Evolutionary conservation across 1,140 invertebrate genomes (phyloP), one percentile per base, ranked within the genome.

Genomic region (Potamilus streckersoni): DNA sequence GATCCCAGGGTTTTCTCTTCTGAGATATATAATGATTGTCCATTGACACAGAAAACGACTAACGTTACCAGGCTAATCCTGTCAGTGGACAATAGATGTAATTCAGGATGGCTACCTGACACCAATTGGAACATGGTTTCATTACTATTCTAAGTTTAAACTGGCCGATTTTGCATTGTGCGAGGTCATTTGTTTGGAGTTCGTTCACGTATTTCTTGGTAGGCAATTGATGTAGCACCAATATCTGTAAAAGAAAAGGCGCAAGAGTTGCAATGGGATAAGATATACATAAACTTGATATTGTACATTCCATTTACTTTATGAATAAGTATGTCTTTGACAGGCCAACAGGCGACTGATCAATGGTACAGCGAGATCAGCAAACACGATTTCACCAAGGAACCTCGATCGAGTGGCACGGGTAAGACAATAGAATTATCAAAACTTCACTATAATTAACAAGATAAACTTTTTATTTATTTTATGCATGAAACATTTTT

Each of bases 321-420:
- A 19, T 56, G 11, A n/a, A 19, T 64, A 15, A 58, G 12, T 57
- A 65, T 63, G 17, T 75, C 19, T 57, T 38, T 71, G 71, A 60
- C 87, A 94, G 95, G 95, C 14, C 93, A 95, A 90, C 94, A 95
- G 89, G 94, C 95, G 8, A 93, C 94, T 16, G 93, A 94, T 12
- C 95, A 95, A 79, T 96, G 95, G 95, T 96, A 96, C 84, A 93
- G 93, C 65, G 95, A 95, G 56, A 94, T 95, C 11, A 92, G 92
- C 73, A 94, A 95, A 78, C 95, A 96, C 86, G 92, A 94, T 81
- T 96, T 93, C 85, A 91, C 93, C 71, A 93, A 94, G 89, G 95
- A 76, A 89, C 95, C 19, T 94, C 94, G 87, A 92, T 93, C 90
- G 93, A 93, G 94, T 87, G 86, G 84, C 56, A 79, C 82, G 55